phyloP scores from a whole-genome alignment of 2,888 invertebrate species.

The Drosophila emarginata region DNA sequence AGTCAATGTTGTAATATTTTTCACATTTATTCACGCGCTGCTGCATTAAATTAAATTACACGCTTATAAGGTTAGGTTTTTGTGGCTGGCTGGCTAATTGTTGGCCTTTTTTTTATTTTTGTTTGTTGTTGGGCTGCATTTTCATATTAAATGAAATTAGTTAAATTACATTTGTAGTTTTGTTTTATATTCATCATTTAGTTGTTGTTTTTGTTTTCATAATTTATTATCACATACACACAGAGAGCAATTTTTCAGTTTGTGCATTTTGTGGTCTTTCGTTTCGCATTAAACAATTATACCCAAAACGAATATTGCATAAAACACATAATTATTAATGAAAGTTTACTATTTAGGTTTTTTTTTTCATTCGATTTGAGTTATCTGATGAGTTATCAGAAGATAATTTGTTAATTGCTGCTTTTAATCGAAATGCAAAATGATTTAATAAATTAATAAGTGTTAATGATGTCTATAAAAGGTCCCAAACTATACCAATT shows the following conservation, averaged over 20 bases:
- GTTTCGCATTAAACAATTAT: conserved; percentile 39
- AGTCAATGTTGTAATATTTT: conserved; percentile 49
- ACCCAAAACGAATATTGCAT: conserved; percentile 26
- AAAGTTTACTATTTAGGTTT: background rate
- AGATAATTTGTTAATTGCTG: background rate
- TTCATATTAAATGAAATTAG: conserved; percentile 65
- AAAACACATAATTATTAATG: conserved; percentile 6
- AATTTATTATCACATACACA: conserved; percentile 2
- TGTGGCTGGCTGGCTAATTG: conserved; percentile 41
- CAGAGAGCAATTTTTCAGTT: background rate
- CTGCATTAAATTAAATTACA: conserved; percentile 59
- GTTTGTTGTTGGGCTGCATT: conserved; percentile 6
- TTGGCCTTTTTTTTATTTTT: conserved; percentile 8
- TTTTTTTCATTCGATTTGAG: background rate
- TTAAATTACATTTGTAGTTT: conserved; percentile 57
- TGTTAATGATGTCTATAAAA: background rate
- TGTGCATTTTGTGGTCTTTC: conserved; percentile 29
- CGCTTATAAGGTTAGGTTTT: conserved; percentile 40
- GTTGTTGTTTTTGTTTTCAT: conserved; percentile 10
- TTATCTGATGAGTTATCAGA: background rate
- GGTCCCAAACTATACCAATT: background rate
- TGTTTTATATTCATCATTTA: conserved; percentile 17
- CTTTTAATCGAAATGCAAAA: background rate
- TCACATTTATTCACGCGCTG: conserved; percentile 49
- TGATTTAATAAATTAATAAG: conserved; percentile 1